Percentiles rank a stretch among this genome's conserved stretches.
phyloP scores from a whole-genome alignment of 2,113 vertebrate species.

The Poeciliopsis occidentalis region DNA sequence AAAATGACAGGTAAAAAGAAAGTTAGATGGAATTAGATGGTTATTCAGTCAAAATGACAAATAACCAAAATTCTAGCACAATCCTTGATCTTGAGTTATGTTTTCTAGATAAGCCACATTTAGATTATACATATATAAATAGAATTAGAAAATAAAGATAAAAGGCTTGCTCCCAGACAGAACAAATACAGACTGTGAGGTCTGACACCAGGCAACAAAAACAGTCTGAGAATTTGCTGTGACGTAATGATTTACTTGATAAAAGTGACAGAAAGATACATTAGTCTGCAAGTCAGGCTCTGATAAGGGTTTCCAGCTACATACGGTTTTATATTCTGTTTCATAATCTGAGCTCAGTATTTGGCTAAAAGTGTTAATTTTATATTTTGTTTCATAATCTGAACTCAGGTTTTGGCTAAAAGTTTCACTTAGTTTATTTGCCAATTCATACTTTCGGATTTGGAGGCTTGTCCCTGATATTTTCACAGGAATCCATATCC shows the following conservation, averaged over 20 bases:
- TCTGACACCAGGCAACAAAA: conserved; percentile 59
- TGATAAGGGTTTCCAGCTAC: not conserved
- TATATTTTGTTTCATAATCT: not conserved
- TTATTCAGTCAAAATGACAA: no score
- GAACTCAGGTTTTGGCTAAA: not conserved
- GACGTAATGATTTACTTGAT: conserved; percentile 69
- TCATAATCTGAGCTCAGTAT: not conserved
- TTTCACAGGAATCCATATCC: no score
- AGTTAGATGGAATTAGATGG: no score
- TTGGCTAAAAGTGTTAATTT: not conserved
- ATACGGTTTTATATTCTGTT: no score
- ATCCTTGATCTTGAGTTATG: not conserved
- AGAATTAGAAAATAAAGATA: conserved; percentile 18
- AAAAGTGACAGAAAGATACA: conserved; percentile 20
- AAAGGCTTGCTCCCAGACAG: conserved; percentile 2
- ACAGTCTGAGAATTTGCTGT: conserved; percentile 85
- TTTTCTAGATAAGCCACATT: not conserved
- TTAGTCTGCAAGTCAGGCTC: not conserved
- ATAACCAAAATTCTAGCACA: no score
- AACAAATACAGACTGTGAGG: conserved; percentile 6
- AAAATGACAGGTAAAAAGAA: no score
- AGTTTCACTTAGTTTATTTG: not conserved
- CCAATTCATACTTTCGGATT: no score
- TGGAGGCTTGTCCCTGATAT: no score
- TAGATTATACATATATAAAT: not conserved